Evolutionary conservation across 1,140 invertebrate species (phyloP).

Genomic region (Leptinotarsa defecta): DNA sequence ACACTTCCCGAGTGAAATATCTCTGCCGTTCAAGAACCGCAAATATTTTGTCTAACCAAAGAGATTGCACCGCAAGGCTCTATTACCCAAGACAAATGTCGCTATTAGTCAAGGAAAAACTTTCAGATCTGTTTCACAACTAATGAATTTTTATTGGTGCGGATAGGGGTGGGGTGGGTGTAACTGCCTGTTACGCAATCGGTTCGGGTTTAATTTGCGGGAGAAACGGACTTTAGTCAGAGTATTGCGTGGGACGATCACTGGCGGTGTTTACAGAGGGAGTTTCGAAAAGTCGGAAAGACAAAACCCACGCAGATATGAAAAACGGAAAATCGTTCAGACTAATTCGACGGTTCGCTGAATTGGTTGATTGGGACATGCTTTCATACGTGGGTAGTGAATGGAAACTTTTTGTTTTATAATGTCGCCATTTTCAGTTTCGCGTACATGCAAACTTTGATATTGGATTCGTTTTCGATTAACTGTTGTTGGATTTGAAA

Average conservation of each 20-base stretch:
- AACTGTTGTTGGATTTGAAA: too few species aligned
- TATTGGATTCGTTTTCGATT: too few species aligned
- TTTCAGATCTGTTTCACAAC: background rate
- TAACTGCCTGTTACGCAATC: constrained; percentile 4
- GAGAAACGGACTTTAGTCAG: background rate
- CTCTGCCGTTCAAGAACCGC: constrained; percentile 6
- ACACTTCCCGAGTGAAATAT: constrained; percentile 11
- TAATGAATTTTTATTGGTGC: background rate
- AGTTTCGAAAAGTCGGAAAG: too few species aligned
- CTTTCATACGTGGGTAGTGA: too few species aligned
- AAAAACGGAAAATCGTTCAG: too few species aligned
- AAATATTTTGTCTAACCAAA: constrained; percentile 18
- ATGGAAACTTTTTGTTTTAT: too few species aligned
- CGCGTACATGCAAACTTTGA: too few species aligned
- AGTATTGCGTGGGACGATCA: background rate
- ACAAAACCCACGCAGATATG: too few species aligned
- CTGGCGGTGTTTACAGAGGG: background rate
- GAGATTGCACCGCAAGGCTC: constrained; percentile 20
- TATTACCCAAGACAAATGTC: constrained; percentile 11
- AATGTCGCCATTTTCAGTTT: too few species aligned
- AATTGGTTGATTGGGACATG: too few species aligned
- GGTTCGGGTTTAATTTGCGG: background rate
- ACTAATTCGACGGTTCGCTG: too few species aligned
- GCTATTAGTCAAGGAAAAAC: background rate
- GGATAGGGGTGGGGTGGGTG: background rate